Evolutionary conservation across 53 echinoderm and acorn worm species (phyloP), one percentile per base, ranked within the genome.

Genomic region (Astropecten irregularis): DNA sequence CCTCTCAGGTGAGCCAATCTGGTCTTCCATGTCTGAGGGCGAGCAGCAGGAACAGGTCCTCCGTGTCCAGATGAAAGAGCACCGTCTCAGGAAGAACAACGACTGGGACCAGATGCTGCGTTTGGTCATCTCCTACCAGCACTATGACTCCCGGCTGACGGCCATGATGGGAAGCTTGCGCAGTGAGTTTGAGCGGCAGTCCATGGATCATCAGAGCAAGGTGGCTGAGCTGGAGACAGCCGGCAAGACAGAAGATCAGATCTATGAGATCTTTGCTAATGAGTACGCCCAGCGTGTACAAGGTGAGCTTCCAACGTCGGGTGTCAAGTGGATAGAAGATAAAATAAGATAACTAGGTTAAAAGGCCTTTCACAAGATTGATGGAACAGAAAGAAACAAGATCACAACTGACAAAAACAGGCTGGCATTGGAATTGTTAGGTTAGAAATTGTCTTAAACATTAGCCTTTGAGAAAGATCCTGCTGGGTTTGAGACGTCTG

Each of bases 11-110:
- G 94, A 94, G 13, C 82, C 91, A 47, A 87, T 96, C 73, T 96
- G 97, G 97, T 92, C 93, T 20, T 89, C 97, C 19, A 89, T 96
- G 92, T 60, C 87, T 3, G 97, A 96, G 64, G 94, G 97, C 49
- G 97, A 96, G 61, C 91, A 86, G 25, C 89, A 94, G 69, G 97
- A 96, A 33, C 89, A 91, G 36, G 91, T 96, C 16, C 77, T 96
- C 31, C 91, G 87, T 15, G 82, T 96, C 16, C 91, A 96, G 86
- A 91, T 91, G 72, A 94, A 94, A 74, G 91, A 92, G 23, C 58
- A 87, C 60, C 87, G 84, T 35, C 82, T 89, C 37, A 56, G 87
- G 22, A 57, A 68, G 6, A 84, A 85, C 38, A 67, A 81, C 29
- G 89, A 93, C 48, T 52, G 81, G 27, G 90, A 96, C 23, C 92